phyloP scores from a whole-genome alignment of 2,113 vertebrate genomes.

The Nothocercus nigrocapillus region DNA sequence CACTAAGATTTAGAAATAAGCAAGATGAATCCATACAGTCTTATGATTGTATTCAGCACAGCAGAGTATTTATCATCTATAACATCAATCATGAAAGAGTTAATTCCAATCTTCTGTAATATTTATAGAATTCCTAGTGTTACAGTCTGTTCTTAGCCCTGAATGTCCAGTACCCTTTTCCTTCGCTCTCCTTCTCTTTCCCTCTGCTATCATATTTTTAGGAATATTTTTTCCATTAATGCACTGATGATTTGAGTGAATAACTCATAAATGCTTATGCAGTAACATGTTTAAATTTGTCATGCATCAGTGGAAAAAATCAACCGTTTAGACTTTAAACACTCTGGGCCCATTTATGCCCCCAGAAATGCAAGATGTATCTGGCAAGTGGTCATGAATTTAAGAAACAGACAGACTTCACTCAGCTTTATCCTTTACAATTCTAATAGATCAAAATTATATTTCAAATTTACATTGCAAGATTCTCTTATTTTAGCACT shows the following conservation, averaged over 20 bases:
- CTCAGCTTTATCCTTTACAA: neutral
- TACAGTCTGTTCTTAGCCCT: neutral
- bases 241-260: neutral
- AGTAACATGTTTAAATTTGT: slow-evolving; percentile 3
- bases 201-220: neutral
- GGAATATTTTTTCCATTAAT: neutral
- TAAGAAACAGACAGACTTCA: neutral
- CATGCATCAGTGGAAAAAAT: slow-evolving; percentile 23
- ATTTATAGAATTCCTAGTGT: neutral
- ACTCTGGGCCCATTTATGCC: neutral
- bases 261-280: neutral
- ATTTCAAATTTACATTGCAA: neutral
- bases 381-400: neutral
- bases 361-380: neutral
- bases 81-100: neutral
- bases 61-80: neutral
- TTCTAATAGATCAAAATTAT: neutral
- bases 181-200: neutral
- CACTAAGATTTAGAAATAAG: neutral
- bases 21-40: neutral
- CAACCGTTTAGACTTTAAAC: slow-evolving; percentile 6
- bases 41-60: neutral
- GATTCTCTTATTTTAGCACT: neutral
- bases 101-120: neutral
- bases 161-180: neutral